These are phyloP conservation scores for Pavo muticus DNA, from an alignment of 2,113 vertebrate species.

Conservation along the genomic window DNA sequence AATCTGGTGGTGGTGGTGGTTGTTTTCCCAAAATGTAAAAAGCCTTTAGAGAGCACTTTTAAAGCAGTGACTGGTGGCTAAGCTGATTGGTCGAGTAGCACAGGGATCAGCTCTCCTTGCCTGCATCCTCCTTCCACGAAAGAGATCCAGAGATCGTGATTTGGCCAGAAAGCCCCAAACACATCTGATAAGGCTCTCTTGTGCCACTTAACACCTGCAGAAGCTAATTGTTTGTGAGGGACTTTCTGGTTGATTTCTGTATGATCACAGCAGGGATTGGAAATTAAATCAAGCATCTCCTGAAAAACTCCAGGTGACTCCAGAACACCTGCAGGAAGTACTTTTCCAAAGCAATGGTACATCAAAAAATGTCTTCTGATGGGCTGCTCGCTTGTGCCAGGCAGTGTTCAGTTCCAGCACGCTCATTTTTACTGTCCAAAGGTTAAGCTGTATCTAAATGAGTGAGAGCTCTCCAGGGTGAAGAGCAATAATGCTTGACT, in stretches of 20 bases:
- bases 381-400: conserved; percentile 9
- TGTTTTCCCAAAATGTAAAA: background rate
- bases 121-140: background rate
- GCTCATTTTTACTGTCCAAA: background rate
- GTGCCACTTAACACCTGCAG: conserved; percentile 17
- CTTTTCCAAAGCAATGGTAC: conserved; percentile 32
- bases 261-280: conserved; percentile 29
- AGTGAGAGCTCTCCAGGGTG: background rate
- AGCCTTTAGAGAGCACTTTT: background rate
- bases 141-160: background rate
- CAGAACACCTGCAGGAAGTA: conserved; percentile 42
- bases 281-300: conserved; percentile 57
- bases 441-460: background rate
- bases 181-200: background rate
- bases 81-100: background rate
- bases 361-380: conserved; percentile 8
- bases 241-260: background rate
- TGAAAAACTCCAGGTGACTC: conserved; percentile 35
- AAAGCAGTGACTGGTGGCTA: background rate
- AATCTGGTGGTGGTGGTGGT: background rate
- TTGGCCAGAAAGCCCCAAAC: background rate
- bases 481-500: background rate
- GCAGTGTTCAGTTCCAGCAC: background rate
- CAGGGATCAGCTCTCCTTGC: background rate
- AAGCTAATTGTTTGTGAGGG: conserved; percentile 10